Evolutionary conservation across 2,113 vertebrate genomes (phyloP).

Genomic region (Dromaius novaehollandiae): DNA sequence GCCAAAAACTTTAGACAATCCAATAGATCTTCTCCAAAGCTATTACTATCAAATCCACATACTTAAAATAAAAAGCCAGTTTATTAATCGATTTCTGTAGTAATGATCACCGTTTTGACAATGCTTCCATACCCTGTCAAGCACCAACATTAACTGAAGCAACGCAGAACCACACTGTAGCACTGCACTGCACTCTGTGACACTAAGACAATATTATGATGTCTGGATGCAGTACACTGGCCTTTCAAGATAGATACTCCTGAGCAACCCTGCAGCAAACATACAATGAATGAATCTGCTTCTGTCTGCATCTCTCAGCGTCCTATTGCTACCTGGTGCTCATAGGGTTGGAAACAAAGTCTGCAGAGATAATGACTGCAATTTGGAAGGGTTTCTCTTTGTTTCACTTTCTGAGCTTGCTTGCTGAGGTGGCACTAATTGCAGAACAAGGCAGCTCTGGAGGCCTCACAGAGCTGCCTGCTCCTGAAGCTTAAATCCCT

Average conservation of each 20-base stretch:
- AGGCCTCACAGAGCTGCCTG: conserved; percentile 24
- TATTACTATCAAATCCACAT: neutral
- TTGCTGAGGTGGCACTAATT: conserved; percentile 57
- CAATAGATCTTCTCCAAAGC: neutral
- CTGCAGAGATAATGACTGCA: conserved; percentile 58
- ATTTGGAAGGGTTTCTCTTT: conserved; percentile 54
- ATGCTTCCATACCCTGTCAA: neutral
- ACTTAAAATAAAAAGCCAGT: neutral
- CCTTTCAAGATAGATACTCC: neutral
- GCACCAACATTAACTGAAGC: neutral
- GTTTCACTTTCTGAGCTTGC: conserved; percentile 43
- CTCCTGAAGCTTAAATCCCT: conserved; percentile 57
- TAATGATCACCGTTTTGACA: neutral
- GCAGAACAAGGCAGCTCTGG: conserved; percentile 53
- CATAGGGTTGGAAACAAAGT: neutral
- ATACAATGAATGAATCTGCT: neutral
- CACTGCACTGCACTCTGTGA: neutral
- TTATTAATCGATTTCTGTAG: neutral
- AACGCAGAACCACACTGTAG: neutral
- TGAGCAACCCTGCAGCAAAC: neutral
- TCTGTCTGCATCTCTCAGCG: neutral
- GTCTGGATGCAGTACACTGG: neutral
- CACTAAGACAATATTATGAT: neutral
- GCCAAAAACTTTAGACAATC: neutral
- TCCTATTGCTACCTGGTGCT: neutral